Percentiles rank a stretch among this genome's conserved stretches.
These are phyloP conservation scores for Colletes collaris DNA, from an alignment of 2,888 invertebrate species.

Conservation along the genomic window DNA sequence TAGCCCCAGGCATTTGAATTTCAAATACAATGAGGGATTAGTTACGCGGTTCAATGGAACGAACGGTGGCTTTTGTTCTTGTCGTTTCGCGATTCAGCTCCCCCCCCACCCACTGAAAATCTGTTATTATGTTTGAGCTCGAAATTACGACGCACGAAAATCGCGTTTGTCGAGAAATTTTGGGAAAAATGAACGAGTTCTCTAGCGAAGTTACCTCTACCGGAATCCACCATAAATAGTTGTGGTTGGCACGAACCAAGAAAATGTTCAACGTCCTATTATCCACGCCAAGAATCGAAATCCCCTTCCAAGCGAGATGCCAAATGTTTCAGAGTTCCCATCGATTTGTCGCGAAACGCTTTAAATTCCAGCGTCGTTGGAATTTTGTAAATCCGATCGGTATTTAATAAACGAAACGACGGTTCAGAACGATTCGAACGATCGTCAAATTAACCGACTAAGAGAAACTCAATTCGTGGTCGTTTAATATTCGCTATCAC, in stretches of 20 bases:
- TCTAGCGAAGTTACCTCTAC: slow-evolving; percentile 39
- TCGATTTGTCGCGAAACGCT: not conserved
- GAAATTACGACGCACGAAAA: too few relatives aligned
- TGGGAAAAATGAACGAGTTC: slow-evolving; percentile 39
- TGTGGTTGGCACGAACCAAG: slow-evolving; percentile 30
- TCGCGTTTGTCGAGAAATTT: slow-evolving; percentile 1
- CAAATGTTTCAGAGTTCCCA: slow-evolving; percentile 32
- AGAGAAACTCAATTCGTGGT: too few relatives aligned
- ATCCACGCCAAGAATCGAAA: slow-evolving; percentile 44
- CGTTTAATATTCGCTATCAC: too few relatives aligned
- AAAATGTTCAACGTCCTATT: slow-evolving; percentile 47
- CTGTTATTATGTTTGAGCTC: not conserved
- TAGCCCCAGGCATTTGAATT: not conserved
- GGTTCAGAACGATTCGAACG: too few relatives aligned
- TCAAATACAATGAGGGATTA: not conserved
- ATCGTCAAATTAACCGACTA: too few relatives aligned
- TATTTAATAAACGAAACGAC: too few relatives aligned
- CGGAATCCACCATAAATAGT: slow-evolving; percentile 53
- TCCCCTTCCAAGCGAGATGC: not conserved
- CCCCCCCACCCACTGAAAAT: slow-evolving; percentile 3
- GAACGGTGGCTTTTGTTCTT: not conserved
- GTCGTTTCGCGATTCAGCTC: not conserved
- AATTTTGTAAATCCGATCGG: not conserved
- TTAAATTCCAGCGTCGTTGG: not conserved
- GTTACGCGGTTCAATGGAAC: slow-evolving; percentile 6